A percentile compares a stretch with the other conserved stretches of the same genome.
Conservation (phyloP, 2,888 invertebrate species). For the Mamestra brassicae region DNA sequence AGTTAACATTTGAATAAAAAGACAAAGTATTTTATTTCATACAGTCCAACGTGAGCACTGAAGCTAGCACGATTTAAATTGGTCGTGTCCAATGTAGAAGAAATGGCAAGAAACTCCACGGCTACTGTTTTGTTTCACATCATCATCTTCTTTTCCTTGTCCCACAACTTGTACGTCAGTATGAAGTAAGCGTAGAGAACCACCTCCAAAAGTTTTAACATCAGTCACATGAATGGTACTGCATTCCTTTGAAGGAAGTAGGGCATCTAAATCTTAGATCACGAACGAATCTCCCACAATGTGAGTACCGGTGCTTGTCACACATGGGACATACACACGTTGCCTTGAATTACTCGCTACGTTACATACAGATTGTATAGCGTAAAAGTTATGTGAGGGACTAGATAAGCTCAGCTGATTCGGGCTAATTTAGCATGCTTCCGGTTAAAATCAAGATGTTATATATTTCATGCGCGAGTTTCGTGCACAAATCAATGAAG, state of each 20-base stretch:
- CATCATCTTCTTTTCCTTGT: background rate
- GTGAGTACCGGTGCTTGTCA: conserved; percentile 61
- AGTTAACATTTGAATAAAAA: too few species aligned
- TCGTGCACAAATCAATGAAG: too few species aligned
- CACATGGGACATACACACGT: conserved; percentile 50
- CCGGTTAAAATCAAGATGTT: background rate
- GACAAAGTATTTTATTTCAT: too few species aligned
- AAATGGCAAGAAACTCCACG: too few species aligned
- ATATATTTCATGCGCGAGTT: background rate
- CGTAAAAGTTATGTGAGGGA: conserved; percentile 1
- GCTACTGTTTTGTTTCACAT: background rate
- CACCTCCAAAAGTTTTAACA: conserved; percentile 53
- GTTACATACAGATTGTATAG: conserved; percentile 22
- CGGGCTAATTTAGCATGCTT: background rate
- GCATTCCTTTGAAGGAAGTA: conserved; percentile 77
- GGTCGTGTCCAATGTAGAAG: too few species aligned
- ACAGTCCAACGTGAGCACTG: too few species aligned
- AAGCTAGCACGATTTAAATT: too few species aligned
- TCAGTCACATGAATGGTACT: conserved; percentile 40
- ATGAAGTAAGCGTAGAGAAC: background rate
- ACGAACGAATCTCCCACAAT: conserved; percentile 76
- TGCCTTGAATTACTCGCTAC: conserved; percentile 51
- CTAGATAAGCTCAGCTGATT: background rate
- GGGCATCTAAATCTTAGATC: conserved; percentile 86
- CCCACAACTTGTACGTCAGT: background rate